Percentiles rank a stretch among this genome's conserved stretches.
phyloP scores from a whole-genome alignment of 2,113 vertebrate genomes.

The Eudyptes chrysolophus region DNA sequence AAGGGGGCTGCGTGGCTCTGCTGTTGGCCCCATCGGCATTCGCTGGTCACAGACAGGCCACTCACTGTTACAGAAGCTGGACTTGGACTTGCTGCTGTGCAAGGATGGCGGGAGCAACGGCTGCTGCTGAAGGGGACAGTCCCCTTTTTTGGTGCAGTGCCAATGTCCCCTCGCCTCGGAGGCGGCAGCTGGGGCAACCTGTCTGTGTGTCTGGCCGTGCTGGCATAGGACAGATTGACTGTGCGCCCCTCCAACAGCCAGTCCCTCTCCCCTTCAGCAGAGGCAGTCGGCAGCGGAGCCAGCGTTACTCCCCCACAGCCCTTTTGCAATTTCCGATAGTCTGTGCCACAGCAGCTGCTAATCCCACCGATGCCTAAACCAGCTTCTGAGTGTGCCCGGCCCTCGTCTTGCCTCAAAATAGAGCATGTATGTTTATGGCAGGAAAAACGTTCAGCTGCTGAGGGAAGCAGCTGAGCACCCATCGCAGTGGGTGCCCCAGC shows the following conservation, averaged over 20 bases:
- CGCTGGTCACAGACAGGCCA: accelerated
- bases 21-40: accelerated
- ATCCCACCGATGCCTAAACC: background rate
- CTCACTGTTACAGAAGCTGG: background rate
- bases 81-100: background rate
- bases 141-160: background rate
- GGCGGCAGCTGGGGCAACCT: background rate
- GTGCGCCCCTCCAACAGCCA: accelerated
- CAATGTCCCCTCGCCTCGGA: background rate
- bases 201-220: background rate
- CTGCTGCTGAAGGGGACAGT: background rate
- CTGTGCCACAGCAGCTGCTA: background rate
- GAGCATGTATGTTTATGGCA: background rate
- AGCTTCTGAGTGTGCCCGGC: background rate
- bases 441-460: background rate
- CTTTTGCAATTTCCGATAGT: background rate
- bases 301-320: background rate
- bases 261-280: background rate
- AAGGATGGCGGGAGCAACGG: background rate
- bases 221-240: background rate
- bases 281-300: background rate
- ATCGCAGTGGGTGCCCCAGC: background rate
- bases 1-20: background rate
- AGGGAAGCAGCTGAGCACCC: background rate
- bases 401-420: background rate